Conservation (phyloP, 2,113 vertebrate species). For the Pachypanchax playfairii region DNA sequence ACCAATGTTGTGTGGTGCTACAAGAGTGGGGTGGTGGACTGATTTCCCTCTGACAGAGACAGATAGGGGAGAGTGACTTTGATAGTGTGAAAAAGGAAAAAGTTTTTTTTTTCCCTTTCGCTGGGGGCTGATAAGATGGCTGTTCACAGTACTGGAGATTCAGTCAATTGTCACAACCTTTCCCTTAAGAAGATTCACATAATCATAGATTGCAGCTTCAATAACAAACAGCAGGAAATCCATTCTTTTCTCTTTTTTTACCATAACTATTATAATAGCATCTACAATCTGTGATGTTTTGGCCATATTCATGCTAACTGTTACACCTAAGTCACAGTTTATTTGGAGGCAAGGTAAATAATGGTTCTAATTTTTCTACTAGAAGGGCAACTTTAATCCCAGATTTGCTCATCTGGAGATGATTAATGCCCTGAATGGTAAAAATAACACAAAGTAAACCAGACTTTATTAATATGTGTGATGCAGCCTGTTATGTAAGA, state of each 20-base stretch:
- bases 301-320: too few relatives aligned
- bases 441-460: neutral
- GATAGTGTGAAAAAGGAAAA: conserved; percentile 58
- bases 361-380: neutral
- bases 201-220: conserved; percentile 31
- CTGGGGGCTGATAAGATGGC: conserved; percentile 43
- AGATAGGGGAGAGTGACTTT: conserved; percentile 48
- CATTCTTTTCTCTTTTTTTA: neutral
- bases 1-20: neutral
- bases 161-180: conserved; percentile 16
- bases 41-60: conserved; percentile 50
- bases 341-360: too few relatives aligned
- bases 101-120: neutral
- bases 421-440: neutral
- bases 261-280: conserved; percentile 13
- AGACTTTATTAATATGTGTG: neutral
- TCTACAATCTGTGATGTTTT: neutral
- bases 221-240: conserved; percentile 9
- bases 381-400: neutral
- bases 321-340: too few relatives aligned
- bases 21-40: conserved; percentile 28
- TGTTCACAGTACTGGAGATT: conserved; percentile 12
- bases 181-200: conserved; percentile 13
- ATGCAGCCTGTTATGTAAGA: too few relatives aligned
- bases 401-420: conserved; percentile 13